These are phyloP conservation scores for Tarsius wallacei DNA, from an alignment of 2,797 vertebrate species.

Conservation along the genomic window DNA sequence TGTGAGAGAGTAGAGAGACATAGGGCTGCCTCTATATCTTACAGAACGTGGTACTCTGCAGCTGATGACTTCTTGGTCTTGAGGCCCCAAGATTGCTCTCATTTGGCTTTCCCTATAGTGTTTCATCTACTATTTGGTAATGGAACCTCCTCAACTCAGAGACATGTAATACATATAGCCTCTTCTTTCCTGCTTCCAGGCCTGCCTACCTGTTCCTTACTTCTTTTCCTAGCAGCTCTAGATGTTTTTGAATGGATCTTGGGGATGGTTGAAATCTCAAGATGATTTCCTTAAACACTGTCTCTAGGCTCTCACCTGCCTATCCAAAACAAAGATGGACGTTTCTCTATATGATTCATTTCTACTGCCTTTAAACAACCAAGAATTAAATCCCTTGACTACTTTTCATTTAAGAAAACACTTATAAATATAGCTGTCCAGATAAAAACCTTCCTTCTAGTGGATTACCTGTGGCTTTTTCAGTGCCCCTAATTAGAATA, in stretches of 20 bases:
- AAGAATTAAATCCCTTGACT: constrained; percentile 51
- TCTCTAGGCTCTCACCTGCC: background rate
- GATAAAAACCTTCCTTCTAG: background rate
- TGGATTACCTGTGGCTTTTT: constrained; percentile 34
- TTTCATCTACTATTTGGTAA: background rate
- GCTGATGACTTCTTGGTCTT: background rate
- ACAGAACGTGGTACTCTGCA: background rate
- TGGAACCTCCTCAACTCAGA: constrained; percentile 21
- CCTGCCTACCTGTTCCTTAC: background rate
- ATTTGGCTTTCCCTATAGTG: background rate
- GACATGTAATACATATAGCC: background rate
- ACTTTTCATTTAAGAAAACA: constrained; percentile 57
- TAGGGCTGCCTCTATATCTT: background rate
- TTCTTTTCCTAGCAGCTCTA: constrained; percentile 14
- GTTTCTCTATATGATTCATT: constrained; percentile 48
- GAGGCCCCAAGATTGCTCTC: background rate
- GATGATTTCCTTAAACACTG: background rate
- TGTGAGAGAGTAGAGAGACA: background rate
- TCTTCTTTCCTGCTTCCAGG: background rate
- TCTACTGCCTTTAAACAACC: constrained; percentile 51
- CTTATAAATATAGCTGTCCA: background rate
- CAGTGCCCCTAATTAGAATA: background rate
- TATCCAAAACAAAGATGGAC: background rate
- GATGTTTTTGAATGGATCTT: constrained; percentile 31
- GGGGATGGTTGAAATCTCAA: background rate